These are phyloP conservation scores for Subacronicta megacephala DNA, from an alignment of 2,888 invertebrate genomes.

Conservation along the genomic window DNA sequence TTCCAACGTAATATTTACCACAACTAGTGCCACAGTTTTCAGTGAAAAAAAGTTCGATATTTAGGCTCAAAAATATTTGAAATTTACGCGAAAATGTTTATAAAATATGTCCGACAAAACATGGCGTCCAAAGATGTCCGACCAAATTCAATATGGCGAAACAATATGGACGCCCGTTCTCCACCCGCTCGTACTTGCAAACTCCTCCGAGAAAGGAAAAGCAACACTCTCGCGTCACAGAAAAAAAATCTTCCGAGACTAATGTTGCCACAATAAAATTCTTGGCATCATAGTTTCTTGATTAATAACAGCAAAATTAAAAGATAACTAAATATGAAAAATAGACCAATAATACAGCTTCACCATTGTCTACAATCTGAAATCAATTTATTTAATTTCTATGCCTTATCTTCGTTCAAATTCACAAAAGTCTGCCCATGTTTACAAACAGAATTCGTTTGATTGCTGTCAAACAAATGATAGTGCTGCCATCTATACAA, in stretches of 20 bases:
- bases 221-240: conserved; percentile 64
- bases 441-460: conserved; percentile 26
- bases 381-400: neutral
- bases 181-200: conserved; percentile 67
- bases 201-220: conserved; percentile 70
- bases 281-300: neutral
- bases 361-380: neutral
- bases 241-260: conserved; percentile 44
- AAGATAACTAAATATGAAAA: neutral
- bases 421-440: conserved; percentile 1
- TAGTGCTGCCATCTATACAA: conserved; percentile 62
- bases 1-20: conserved; percentile 77
- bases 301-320: conserved; percentile 14
- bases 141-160: conserved; percentile 90
- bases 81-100: conserved; percentile 91
- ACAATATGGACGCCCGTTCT: conserved; percentile 88
- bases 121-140: conserved; percentile 93
- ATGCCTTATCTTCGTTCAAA: conserved; percentile 2
- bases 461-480: conserved; percentile 41
- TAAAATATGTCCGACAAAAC: conserved; percentile 94
- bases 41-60: conserved; percentile 87
- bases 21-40: conserved; percentile 78
- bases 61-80: conserved; percentile 88
- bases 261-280: conserved; percentile 65
- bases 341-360: neutral